Conservation (phyloP, 2,113 vertebrate genomes). For the Zosterops borbonicus region DNA sequence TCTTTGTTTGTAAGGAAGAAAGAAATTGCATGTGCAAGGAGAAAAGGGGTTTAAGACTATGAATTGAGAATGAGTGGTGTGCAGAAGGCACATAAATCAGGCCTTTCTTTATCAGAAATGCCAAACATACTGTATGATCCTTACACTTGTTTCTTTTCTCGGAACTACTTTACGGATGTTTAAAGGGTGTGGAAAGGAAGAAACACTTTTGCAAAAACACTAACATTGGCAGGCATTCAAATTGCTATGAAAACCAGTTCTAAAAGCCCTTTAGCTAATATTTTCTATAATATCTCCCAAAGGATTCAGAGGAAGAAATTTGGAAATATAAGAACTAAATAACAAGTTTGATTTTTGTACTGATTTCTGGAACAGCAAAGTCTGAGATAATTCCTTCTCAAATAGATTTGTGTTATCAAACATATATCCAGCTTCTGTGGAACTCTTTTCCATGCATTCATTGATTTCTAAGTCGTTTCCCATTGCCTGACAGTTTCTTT, state of each 20-base stretch:
- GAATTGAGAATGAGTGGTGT: background rate
- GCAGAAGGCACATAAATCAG: slow-evolving; percentile 43
- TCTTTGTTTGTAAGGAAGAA: background rate
- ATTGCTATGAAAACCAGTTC: background rate
- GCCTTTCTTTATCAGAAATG: slow-evolving; percentile 31
- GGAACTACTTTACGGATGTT: slow-evolving; percentile 17
- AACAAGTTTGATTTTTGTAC: background rate
- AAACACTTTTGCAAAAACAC: background rate
- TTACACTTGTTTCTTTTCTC: slow-evolving; percentile 25
- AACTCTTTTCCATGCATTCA: background rate
- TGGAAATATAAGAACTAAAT: background rate
- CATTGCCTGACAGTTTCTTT: background rate
- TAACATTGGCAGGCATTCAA: slow-evolving; percentile 19
- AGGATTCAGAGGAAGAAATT: background rate
- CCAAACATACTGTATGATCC: background rate
- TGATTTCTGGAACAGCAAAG: background rate
- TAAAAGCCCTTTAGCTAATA: background rate
- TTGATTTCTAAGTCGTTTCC: background rate
- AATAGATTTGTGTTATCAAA: background rate
- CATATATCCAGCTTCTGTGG: background rate
- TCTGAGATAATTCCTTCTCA: background rate
- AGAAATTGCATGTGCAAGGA: background rate
- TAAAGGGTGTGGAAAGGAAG: slow-evolving; percentile 47
- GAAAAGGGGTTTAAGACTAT: background rate
- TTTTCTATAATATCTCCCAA: background rate